Base-by-base conservation (phyloP, 2,797 vertebrate genomes). In the Syngnathus acus region DNA sequence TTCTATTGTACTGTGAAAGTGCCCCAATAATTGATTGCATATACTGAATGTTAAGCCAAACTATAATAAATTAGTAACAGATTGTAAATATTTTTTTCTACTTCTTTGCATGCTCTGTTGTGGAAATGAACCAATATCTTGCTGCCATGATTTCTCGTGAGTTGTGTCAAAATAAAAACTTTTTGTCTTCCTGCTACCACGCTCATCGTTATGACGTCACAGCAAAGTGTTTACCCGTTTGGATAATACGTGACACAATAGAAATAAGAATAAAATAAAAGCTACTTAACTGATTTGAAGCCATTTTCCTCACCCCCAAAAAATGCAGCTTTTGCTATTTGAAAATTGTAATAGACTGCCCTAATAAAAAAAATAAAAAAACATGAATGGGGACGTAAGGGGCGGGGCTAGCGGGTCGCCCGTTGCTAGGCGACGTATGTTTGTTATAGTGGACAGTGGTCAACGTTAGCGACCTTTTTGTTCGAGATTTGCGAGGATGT, bases 381-480 rank as follows among this genome's bases (percentile, higher is more conserved):
- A 2, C 2, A 7, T 9, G 19, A 53, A 53, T 53, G 50, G n/a
- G 19, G 10, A 53, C 19, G 21, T 4, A 32, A 11, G 14, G 55
- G 55, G 55, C 14, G 32, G 32, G 14, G 19, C 32, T 37, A 58
- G 0, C 32, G 11, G 6, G 2, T 14, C 10, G 19, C 8, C 21
- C 6, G 87, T 87, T 85, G 80, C 88, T 79, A 79, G 67, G 87
- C 48, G 40, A 85, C 78, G 21, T 73, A 11, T 76, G 74, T 81
- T 81, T 8, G 26, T 40, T 5, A 8, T 62, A 16, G 38, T 43
- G 8, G n/a, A 54, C 11, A 23, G 13, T 11, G 53, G 10, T 9
- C n/a, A 51, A 19, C 9, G 10, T 55, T 55, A 38, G 32, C 26
- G 14, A 5, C 5, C 13, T 26, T 32, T 32, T 26, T 55, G 54